These are phyloP conservation scores for Patiria pectinifera DNA, from an alignment of 53 echinoderm and acorn worm species.

Conservation along the genomic window DNA sequence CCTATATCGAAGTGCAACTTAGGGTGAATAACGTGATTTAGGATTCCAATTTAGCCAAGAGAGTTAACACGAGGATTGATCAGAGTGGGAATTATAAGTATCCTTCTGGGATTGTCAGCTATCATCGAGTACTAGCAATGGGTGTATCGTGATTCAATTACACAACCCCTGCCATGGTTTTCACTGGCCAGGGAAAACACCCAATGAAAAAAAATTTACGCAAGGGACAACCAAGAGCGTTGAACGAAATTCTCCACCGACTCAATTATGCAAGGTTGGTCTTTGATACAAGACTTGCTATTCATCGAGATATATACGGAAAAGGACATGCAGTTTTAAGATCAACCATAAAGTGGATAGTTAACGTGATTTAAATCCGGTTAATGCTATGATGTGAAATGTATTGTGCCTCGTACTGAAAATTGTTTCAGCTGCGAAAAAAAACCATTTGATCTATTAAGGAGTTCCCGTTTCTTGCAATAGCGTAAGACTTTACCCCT, in stretches of 20 bases:
- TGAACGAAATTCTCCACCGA: not conserved
- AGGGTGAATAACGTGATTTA: not conserved
- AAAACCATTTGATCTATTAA: too few species aligned
- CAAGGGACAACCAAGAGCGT: not conserved
- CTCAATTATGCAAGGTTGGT: not conserved
- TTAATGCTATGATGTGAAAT: too few species aligned
- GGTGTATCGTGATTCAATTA: constrained; percentile 28
- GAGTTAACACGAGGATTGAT: not conserved
- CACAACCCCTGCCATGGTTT: constrained; percentile 10
- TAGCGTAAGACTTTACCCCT: too few species aligned
- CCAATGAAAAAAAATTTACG: not conserved
- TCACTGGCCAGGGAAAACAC: not conserved
- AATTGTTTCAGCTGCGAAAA: too few species aligned
- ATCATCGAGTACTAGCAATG: constrained; percentile 7
- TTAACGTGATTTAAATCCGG: too few species aligned
- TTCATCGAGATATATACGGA: too few species aligned
- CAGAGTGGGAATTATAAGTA: constrained; percentile 14
- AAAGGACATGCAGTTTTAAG: too few species aligned
- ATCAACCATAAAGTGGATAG: too few species aligned
- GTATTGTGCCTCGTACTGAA: too few species aligned
- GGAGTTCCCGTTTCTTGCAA: too few species aligned
- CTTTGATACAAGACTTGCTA: not conserved
- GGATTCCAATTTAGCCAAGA: not conserved
- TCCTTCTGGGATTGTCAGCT: not conserved
- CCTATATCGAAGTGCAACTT: not conserved